phyloP scores from a whole-genome alignment of 2,888 invertebrate genomes.

The Sphecodes monilicornis region DNA sequence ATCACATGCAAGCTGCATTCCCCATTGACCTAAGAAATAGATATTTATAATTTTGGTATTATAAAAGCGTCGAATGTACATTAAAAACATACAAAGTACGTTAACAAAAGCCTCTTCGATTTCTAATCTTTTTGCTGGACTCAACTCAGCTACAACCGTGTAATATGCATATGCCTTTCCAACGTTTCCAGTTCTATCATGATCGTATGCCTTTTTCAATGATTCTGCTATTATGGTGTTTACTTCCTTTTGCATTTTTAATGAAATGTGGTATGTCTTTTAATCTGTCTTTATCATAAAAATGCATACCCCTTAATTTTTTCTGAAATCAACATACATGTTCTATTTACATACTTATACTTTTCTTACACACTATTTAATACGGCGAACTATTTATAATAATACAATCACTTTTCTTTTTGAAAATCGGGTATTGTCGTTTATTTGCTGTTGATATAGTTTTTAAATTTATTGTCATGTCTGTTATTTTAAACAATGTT shows the following conservation, averaged over 20 bases:
- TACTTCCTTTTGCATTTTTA: slow-evolving; percentile 72
- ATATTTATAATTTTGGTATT: slow-evolving; percentile 3
- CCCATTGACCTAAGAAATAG: slow-evolving; percentile 75
- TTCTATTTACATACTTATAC: not conserved
- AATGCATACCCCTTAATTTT: slow-evolving; percentile 25
- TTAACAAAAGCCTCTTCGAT: slow-evolving; percentile 76
- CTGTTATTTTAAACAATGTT: not conserved
- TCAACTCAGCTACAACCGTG: slow-evolving; percentile 74
- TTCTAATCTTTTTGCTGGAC: slow-evolving; percentile 69
- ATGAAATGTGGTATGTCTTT: slow-evolving; percentile 13
- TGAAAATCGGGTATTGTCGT: not conserved
- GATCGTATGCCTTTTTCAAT: slow-evolving; percentile 74
- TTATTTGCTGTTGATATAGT: not conserved
- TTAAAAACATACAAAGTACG: slow-evolving; percentile 71
- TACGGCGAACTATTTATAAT: not conserved
- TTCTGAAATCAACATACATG: not conserved
- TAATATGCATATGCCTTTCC: slow-evolving; percentile 79
- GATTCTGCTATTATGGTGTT: slow-evolving; percentile 71
- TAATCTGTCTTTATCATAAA: slow-evolving; percentile 30
- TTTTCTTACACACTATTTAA: too few relatives aligned
- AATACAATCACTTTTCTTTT: not conserved
- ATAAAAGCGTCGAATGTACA: not conserved
- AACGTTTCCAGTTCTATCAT: slow-evolving; percentile 72
- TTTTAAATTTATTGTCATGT: not conserved
- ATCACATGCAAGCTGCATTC: slow-evolving; percentile 71